A percentile compares a stretch with the other conserved stretches of the same genome.
Conservation (phyloP, 2,888 invertebrate species). For the Branchipolynoe longqiensis region DNA sequence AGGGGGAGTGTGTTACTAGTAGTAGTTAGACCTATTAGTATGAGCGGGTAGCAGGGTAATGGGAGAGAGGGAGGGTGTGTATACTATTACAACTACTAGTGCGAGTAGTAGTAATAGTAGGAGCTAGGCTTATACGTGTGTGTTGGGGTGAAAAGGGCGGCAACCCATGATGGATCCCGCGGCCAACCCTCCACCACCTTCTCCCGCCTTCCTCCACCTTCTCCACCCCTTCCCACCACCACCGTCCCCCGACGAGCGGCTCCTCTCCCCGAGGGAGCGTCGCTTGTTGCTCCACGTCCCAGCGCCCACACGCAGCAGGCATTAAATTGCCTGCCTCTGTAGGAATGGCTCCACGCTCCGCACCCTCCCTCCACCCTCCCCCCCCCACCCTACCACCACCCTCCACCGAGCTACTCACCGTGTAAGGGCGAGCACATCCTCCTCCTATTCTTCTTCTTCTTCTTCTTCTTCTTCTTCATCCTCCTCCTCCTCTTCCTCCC, state of each 20-base stretch:
- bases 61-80: too few species aligned
- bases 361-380: neutral
- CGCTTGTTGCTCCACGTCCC: conserved; percentile 45
- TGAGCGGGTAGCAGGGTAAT: too few species aligned
- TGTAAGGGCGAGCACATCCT: neutral
- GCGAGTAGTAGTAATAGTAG: too few species aligned
- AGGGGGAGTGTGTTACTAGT: too few species aligned
- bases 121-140: too few species aligned
- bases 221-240: neutral
- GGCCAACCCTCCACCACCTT: too few species aligned
- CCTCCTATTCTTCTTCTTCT: too few species aligned
- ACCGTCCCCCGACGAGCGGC: neutral
- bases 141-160: too few species aligned
- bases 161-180: too few species aligned
- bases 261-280: conserved; percentile 5
- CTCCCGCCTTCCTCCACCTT: too few species aligned
- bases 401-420: conserved; percentile 1
- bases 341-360: conserved; percentile 2
- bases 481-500: neutral
- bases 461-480: neutral
- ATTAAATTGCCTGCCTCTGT: conserved; percentile 45
- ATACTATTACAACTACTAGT: too few species aligned
- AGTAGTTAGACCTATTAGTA: too few species aligned
- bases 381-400: neutral
- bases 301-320: conserved; percentile 27